Conservation (phyloP, 2,888 invertebrate genomes). For the Ennomos fuscantarius region DNA sequence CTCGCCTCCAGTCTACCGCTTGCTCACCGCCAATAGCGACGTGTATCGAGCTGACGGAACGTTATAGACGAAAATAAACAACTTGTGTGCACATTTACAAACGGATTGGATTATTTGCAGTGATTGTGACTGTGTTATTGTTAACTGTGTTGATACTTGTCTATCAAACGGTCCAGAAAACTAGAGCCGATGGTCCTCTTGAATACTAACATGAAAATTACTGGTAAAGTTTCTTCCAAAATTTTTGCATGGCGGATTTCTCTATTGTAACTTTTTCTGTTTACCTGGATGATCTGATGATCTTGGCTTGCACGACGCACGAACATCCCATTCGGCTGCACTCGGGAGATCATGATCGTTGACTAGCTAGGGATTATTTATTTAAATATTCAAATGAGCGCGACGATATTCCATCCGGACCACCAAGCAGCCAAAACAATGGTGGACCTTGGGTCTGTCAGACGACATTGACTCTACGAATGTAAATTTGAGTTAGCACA, state of each 20-base stretch:
- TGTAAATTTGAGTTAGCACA: conserved; percentile 77
- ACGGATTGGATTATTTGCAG: conserved; percentile 75
- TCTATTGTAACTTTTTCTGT: conserved; percentile 56
- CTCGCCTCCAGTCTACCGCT: conserved; percentile 60
- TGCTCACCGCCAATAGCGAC: conserved; percentile 51
- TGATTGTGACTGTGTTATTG: conserved; percentile 73
- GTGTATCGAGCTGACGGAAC: conserved; percentile 41
- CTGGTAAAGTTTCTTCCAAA: conserved; percentile 73
- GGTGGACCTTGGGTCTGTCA: conserved; percentile 73
- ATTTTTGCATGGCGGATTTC: conserved; percentile 73
- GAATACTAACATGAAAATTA: conserved; percentile 84
- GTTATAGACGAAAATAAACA: conserved; percentile 51
- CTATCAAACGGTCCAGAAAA: conserved; percentile 56
- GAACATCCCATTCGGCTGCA: conserved; percentile 56
- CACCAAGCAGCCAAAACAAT: conserved; percentile 80
- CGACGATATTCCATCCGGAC: conserved; percentile 68
- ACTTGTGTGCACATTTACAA: conserved; percentile 63
- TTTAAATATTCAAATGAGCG: conserved; percentile 71
- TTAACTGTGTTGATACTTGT: conserved; percentile 55
- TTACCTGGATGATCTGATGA: conserved; percentile 71
- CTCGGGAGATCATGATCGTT: conserved; percentile 49
- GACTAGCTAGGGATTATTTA: conserved; percentile 47
- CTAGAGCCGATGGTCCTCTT: conserved; percentile 80
- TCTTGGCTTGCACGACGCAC: conserved; percentile 82
- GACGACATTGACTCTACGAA: conserved; percentile 78